phyloP scores from a whole-genome alignment of 2,797 vertebrate genomes.

The Lacerta agilis region DNA sequence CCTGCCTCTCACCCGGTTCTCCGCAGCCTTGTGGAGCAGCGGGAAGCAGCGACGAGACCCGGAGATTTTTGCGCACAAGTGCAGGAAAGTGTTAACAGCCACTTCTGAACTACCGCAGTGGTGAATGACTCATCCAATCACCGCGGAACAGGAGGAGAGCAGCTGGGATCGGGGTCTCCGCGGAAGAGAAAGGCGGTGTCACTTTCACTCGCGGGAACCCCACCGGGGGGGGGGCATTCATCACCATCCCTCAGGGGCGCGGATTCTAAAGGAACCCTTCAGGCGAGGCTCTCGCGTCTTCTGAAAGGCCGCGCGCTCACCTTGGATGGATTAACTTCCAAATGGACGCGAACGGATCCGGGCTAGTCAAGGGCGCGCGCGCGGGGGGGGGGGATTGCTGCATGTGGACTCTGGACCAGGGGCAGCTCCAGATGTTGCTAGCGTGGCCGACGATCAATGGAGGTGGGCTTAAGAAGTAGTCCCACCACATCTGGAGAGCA shows the following conservation, averaged over 20 bases:
- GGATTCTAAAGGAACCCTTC: not conserved
- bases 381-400: too few species aligned
- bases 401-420: too few species aligned
- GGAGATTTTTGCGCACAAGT: not conserved
- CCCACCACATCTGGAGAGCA: too few species aligned
- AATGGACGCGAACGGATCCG: not conserved
- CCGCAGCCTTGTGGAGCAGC: too few species aligned
- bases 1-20: not conserved
- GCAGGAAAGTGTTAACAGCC: too few species aligned
- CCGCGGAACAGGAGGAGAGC: too few species aligned
- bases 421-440: too few species aligned
- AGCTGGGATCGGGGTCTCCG: not conserved
- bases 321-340: not conserved
- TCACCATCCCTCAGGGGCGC: not conserved
- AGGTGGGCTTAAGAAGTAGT: too few species aligned
- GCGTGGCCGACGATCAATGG: too few species aligned
- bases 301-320: not conserved
- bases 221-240: not conserved
- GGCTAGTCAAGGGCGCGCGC: too few species aligned
- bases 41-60: not conserved
- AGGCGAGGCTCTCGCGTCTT: not conserved
- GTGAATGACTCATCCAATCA: not conserved
- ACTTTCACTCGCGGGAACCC: too few species aligned
- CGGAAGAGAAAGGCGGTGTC: not conserved
- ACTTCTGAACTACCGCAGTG: not conserved